Evolutionary conservation across 2,797 vertebrate genomes (phyloP), one percentile per base, ranked within the genome.

Genomic region (Nothura maculosa): DNA sequence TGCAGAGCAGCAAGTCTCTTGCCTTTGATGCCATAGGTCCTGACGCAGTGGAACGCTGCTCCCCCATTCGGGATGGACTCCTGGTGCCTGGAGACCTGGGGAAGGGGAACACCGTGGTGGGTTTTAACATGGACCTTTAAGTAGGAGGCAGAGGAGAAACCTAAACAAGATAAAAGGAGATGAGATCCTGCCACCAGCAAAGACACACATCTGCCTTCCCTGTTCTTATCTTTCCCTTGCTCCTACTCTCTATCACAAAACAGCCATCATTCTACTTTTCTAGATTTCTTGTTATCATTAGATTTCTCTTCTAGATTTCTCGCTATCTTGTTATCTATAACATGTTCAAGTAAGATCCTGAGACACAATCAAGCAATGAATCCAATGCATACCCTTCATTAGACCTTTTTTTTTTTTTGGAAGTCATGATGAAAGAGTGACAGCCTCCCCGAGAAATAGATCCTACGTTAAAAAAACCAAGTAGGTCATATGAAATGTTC

Each of bases 41-140:
- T 99, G 99, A 98, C 98, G 98, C 98, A 99, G 99, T 99, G 99
- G 99, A 99, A 99, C 98, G 99, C 98, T 98, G 98, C 98, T 98
- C 99, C 99, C 98, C 99, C 99, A 98, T 99, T 99, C 98, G 98
- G 98, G 98, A 99, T 99, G 97, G 98, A 98, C 97, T 99, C 99
- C 98, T 98, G 98, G 96, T 98, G 98, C 98, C 98, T 99, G 97
- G 99, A 99, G 98, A 98, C 98, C 97, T 98, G 98, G 97, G 98
- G 98, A 98, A 98, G 98, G 98, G 98, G 98, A 98, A 99, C 98
- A 98, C 99, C 99, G 97, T 99, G 99, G 98, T 99, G 99, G 97
- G 99, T 99, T 99, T 99, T 99, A 99, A 99, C 98, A 98, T 99
- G 99, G 98, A 99, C 99, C 99, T 99, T 99, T 99, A 99, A 99